A percentile compares a stretch with the other conserved stretches of the same genome.
Evolutionary conservation across 35 echinoderm and acorn worm genomes (phyloP).

Genomic region (Heliocidaris tuberculata): DNA sequence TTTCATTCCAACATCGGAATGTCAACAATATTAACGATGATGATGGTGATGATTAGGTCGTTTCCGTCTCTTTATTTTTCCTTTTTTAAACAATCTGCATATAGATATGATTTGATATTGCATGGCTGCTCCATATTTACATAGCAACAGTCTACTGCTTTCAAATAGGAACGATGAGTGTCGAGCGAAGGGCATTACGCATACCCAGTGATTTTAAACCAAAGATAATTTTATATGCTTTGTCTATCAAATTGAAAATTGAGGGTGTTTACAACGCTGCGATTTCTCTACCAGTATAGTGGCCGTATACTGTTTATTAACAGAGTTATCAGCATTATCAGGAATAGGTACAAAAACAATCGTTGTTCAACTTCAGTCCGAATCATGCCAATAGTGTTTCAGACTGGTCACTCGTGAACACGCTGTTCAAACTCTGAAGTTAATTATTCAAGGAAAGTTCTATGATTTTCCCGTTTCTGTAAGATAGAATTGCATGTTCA

Average conservation of each 20-base stretch:
- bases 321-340: not conserved
- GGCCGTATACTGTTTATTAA: not conserved
- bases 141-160: not conserved
- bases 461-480: not conserved
- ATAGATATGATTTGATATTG: not conserved
- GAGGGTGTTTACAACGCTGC: not conserved
- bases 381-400: not conserved
- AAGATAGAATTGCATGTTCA: not conserved
- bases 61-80: not conserved
- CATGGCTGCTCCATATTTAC: not conserved
- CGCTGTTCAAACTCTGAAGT: too few species aligned
- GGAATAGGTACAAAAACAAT: not conserved
- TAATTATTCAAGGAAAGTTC: not conserved
- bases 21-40: not conserved
- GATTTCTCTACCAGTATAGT: not conserved
- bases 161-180: not conserved
- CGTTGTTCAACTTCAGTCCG: not conserved
- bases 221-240: not conserved
- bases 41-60: not conserved
- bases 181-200: not conserved
- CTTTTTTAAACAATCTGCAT: not conserved
- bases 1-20: too few species aligned
- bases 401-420: not conserved
- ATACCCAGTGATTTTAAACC: not conserved
- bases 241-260: not conserved